Evolutionary conservation across 2,113 vertebrate genomes (phyloP).

Genomic region (Xenopus borealis): DNA sequence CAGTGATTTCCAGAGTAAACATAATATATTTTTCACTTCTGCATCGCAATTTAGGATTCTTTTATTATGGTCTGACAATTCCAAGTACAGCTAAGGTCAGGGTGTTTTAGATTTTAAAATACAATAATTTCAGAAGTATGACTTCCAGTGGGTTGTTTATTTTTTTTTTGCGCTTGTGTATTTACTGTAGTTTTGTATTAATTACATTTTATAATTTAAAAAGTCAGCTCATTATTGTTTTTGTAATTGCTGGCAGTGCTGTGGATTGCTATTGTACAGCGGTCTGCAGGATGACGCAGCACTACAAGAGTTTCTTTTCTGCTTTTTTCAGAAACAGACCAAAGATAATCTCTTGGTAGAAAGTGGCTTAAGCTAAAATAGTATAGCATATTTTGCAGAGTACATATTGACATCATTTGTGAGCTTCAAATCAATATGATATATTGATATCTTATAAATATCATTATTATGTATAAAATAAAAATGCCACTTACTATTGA

Average conservation of each 20-base stretch:
- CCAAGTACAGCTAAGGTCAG: neutral
- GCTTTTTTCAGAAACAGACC: neutral
- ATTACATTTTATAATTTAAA: constrained; percentile 5
- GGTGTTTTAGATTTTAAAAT: neutral
- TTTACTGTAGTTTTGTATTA: constrained; percentile 1
- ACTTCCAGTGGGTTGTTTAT: neutral
- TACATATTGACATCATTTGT: constrained; percentile 62
- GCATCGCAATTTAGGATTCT: neutral
- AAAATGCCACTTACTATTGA: constrained; percentile 67
- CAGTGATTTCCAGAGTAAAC: constrained; percentile 61
- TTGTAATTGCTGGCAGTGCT: constrained; percentile 2
- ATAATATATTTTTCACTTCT: constrained; percentile 53
- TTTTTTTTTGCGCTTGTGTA: neutral
- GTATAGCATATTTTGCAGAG: constrained; percentile 54
- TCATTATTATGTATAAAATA: constrained; percentile 67
- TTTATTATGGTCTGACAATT: neutral
- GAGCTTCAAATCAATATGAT: constrained; percentile 69
- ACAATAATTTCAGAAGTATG: neutral
- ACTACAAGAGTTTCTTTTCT: neutral
- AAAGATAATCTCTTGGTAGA: constrained; percentile 9
- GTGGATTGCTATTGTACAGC: constrained; percentile 1
- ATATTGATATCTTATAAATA: constrained; percentile 72
- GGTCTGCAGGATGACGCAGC: neutral
- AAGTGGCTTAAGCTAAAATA: constrained; percentile 57
- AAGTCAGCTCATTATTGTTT: neutral